A percentile compares a stretch with the other conserved stretches of the same genome.
Evolutionary conservation across 2,888 invertebrate genomes (phyloP).

Genomic region (Vannuccia rotundouncinata): DNA sequence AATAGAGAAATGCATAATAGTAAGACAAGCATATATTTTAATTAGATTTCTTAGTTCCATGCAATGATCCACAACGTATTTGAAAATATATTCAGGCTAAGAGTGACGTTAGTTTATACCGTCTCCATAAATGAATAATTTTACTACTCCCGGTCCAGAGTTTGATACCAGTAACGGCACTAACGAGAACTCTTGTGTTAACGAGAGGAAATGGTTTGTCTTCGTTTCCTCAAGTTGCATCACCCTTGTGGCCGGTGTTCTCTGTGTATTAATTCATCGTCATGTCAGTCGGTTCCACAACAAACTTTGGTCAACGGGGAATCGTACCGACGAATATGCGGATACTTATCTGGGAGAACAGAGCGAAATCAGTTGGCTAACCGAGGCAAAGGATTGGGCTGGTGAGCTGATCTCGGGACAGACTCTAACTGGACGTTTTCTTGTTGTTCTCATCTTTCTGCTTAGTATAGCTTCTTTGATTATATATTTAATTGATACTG

Average conservation of each 20-base stretch:
- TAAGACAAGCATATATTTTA: not conserved
- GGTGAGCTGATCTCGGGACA: slow-evolving; percentile 41
- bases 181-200: slow-evolving; percentile 27
- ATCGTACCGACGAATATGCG: not conserved
- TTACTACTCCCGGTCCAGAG: not conserved
- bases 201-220: slow-evolving; percentile 34
- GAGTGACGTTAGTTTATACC: not conserved
- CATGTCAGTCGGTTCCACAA: not conserved
- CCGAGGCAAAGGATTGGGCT: slow-evolving; percentile 41
- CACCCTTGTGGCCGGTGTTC: not conserved
- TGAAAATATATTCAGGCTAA: too few relatives aligned
- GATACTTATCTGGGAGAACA: not conserved
- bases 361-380: slow-evolving; percentile 39
- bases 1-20: slow-evolving; percentile 37
- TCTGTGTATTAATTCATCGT: slow-evolving; percentile 31
- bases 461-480: slow-evolving; percentile 37
- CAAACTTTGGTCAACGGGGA: not conserved
- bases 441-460: slow-evolving; percentile 40
- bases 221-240: slow-evolving; percentile 32
- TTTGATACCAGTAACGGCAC: not conserved
- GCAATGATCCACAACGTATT: not conserved
- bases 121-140: not conserved
- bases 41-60: not conserved
- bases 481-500: slow-evolving; percentile 38
- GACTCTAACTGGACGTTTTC: slow-evolving; percentile 36